A percentile compares a stretch with the other conserved stretches of the same genome.
Conservation (phyloP, 1,140 invertebrate genomes). For the Zaprionus nigranus region DNA sequence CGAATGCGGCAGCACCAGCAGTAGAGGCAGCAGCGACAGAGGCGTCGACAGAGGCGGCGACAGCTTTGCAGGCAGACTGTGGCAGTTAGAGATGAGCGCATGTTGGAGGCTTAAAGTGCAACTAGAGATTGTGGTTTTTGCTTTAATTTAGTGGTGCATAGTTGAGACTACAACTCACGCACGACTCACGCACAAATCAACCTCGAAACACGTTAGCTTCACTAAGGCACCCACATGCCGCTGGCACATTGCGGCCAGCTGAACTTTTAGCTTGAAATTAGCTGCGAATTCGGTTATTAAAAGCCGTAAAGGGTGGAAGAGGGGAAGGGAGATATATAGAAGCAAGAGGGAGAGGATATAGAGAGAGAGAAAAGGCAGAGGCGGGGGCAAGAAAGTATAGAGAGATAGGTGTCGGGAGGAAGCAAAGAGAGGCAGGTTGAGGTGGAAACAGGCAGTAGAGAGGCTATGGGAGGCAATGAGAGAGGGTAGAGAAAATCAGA, state of each 20-base stretch:
- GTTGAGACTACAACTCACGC: neutral
- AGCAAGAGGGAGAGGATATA: too few species aligned
- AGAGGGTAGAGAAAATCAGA: neutral
- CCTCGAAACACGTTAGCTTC: conserved; percentile 28
- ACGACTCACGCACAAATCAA: neutral
- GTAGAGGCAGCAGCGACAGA: too few species aligned
- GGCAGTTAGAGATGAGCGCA: neutral
- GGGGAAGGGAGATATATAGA: neutral
- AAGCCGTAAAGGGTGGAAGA: conserved; percentile 43
- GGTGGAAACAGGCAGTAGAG: too few species aligned
- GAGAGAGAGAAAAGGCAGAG: neutral
- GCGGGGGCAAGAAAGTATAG: neutral
- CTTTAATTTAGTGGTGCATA: too few species aligned
- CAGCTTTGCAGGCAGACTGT: neutral
- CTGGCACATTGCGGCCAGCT: conserved; percentile 34
- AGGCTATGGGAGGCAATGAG: neutral
- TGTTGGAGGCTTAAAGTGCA: neutral
- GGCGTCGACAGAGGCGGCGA: neutral
- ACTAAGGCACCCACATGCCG: conserved; percentile 43
- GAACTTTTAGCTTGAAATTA: conserved; percentile 66
- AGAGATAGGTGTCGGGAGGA: neutral
- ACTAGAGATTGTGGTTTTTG: neutral
- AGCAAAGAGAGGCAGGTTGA: too few species aligned
- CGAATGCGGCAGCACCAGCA: conserved; percentile 47
- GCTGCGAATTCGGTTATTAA: conserved; percentile 77